Evolutionary conservation across 2,888 invertebrate genomes (phyloP), one percentile per base, ranked within the genome.

Genomic region (Pseudococcus jackbeardsleyi): DNA sequence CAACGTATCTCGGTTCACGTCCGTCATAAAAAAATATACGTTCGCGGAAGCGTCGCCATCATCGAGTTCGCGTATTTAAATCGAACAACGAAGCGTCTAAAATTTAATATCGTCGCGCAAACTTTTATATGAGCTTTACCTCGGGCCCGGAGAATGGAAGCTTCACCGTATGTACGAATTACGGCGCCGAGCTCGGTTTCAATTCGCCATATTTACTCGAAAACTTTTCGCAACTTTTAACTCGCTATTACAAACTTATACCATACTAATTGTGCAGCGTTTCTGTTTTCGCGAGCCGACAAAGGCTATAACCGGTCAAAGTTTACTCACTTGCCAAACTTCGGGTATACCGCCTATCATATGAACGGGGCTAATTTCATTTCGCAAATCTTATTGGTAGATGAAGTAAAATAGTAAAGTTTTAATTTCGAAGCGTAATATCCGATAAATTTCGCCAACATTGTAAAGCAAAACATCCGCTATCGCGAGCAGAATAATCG

Each of bases 291-390:
- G 39, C 72, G 72, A 72, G 72, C 72, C 72, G 72, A 72, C 72
- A 72, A 72, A 72, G 11, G 68, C 68, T 68, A 68, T 68, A 68
- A 72, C 72, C 72, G 72, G 72, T 72, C 72, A 72, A 72, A 33
- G 72, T 72, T 72, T 72, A 72, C 72, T 8, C 15, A 72, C 26
- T 72, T 15, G 72, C 33, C 22, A 54, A 54, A 54, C 54, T 54
- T 54, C 26, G 26, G 26, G 3, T 54, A 54, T n/a, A n/a, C 54
- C 54, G 48, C 17, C 15, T 72, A 33, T 64, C 22, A 64, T 64
- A 72, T 33, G 72, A 26, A 33, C 33, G 64, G 33, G 33, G 33
- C 33, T 72, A 72, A 72, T 72, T 72, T 72, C 26, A 72, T 72
- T 72, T 72, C 17, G 17, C 33, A 64, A 64, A 64, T 64, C 19